phyloP scores from a whole-genome alignment of 2,797 vertebrate genomes.

The Aeoliscus strigatus region DNA sequence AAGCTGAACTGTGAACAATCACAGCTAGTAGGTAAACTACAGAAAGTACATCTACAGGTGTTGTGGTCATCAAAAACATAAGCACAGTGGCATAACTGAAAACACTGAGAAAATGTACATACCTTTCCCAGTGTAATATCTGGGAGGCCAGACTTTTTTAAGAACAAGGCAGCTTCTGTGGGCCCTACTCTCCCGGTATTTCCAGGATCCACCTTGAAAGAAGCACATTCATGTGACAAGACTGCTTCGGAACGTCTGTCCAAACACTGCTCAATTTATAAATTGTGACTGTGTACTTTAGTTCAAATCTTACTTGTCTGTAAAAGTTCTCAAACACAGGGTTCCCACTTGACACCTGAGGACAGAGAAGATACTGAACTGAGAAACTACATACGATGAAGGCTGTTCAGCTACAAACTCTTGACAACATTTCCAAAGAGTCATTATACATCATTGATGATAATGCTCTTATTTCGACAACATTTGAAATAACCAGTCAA shows the following conservation, averaged over 20 bases:
- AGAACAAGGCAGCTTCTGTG: conserved; percentile 91
- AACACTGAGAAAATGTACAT: too few relatives aligned
- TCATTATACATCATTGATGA: not conserved
- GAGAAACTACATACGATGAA: not conserved
- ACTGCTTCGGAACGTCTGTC: too few relatives aligned
- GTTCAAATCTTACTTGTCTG: conserved; percentile 81
- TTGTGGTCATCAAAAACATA: too few relatives aligned
- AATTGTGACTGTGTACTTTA: not conserved
- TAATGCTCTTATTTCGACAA: too few relatives aligned
- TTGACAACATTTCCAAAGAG: not conserved
- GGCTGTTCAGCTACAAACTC: not conserved
- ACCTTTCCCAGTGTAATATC: conserved; percentile 92
- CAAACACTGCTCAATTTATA: too few relatives aligned
- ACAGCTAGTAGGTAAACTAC: too few relatives aligned
- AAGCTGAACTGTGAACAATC: too few relatives aligned
- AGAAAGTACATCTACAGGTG: too few relatives aligned
- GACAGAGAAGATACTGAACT: conserved; percentile 9
- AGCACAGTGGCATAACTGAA: too few relatives aligned
- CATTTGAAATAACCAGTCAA: not conserved
- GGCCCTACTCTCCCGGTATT: conserved; percentile 90
- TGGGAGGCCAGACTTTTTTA: conserved; percentile 93
- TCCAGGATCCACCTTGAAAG: conserved; percentile 88
- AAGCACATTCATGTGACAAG: conserved; percentile 6
- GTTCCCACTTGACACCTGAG: conserved; percentile 87
- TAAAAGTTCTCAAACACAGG: conserved; percentile 89